These are phyloP conservation scores for Gadus macrocephalus DNA, from an alignment of 2,113 vertebrate species.

Conservation along the genomic window DNA sequence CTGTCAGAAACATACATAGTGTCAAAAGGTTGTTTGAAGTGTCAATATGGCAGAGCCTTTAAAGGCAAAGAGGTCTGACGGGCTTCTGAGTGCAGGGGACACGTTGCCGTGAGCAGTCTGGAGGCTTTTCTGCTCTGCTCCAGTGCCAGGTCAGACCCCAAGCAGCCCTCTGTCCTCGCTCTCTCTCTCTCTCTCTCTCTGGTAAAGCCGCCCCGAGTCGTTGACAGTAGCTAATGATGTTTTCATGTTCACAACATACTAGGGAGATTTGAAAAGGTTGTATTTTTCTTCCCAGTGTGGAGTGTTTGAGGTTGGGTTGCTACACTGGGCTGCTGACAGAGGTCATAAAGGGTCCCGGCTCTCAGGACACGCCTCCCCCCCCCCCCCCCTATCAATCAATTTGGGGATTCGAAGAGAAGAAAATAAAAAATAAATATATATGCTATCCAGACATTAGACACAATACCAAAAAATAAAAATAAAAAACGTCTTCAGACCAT, in stretches of 20 bases:
- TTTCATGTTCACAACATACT: conserved; percentile 45
- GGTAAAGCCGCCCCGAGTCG: conserved; percentile 70
- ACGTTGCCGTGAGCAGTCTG: conserved; percentile 55
- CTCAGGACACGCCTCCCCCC: conserved; percentile 19
- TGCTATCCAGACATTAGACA: conserved; percentile 50
- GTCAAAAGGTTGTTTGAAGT: conserved; percentile 71
- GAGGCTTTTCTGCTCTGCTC: conserved; percentile 54
- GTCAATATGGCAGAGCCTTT: conserved; percentile 77
- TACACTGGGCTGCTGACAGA: conserved; percentile 44
- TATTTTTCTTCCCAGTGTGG: conserved; percentile 30
- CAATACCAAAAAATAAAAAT: conserved; percentile 60
- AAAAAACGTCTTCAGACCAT: conserved; percentile 32
- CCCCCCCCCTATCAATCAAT: conserved; percentile 41
- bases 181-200: conserved; percentile 40
- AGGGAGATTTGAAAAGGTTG: conserved; percentile 52
- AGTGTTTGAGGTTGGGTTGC: conserved; percentile 44
- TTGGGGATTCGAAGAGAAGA: conserved; percentile 44
- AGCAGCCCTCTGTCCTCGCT: conserved; percentile 44
- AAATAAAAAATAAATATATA: conserved; percentile 24
- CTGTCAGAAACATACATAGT: conserved; percentile 59
- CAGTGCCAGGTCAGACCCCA: conserved; percentile 55
- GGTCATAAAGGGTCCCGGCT: conserved; percentile 34
- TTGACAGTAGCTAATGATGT: conserved; percentile 70
- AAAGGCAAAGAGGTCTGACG: conserved; percentile 75
- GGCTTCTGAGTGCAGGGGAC: conserved; percentile 68